Evolutionary conservation across 1,140 invertebrate species (phyloP).

Genomic region (Drosophila simulans): DNA sequence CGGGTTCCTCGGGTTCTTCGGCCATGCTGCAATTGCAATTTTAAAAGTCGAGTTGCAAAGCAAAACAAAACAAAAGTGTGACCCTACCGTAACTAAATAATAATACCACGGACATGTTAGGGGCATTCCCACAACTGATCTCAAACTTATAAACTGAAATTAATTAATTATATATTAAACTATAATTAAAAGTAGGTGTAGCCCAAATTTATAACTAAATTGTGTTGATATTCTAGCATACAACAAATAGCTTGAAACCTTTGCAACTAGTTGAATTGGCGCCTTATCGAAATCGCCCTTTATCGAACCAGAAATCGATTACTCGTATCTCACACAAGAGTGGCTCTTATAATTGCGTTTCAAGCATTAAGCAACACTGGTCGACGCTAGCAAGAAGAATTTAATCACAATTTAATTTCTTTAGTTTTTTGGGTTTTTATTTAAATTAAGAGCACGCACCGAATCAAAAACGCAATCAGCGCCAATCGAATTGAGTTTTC

Average conservation of each 20-base stretch:
- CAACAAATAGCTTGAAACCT: too few relatives aligned
- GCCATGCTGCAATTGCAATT: conserved; percentile 38
- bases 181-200: too few relatives aligned
- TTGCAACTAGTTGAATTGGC: too few relatives aligned
- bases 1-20: conserved; percentile 61
- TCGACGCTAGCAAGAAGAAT: conserved; percentile 55
- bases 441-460: conserved; percentile 49
- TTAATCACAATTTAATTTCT: conserved; percentile 73
- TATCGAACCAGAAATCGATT: not conserved
- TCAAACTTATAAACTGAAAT: too few relatives aligned
- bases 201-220: too few relatives aligned
- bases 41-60: conserved; percentile 11
- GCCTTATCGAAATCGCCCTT: too few relatives aligned
- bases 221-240: too few relatives aligned
- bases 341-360: not conserved
- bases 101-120: not conserved
- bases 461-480: conserved; percentile 27
- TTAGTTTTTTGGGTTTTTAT: conserved; percentile 80
- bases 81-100: not conserved
- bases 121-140: too few relatives aligned
- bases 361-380: conserved; percentile 41
- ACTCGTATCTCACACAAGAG: not conserved
- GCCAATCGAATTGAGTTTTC: conserved; percentile 11
- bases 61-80: conserved; percentile 32
- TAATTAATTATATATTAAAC: too few relatives aligned